These are phyloP conservation scores for Coptotermes formosanus DNA, from an alignment of 1,140 invertebrate species.

Conservation along the genomic window DNA sequence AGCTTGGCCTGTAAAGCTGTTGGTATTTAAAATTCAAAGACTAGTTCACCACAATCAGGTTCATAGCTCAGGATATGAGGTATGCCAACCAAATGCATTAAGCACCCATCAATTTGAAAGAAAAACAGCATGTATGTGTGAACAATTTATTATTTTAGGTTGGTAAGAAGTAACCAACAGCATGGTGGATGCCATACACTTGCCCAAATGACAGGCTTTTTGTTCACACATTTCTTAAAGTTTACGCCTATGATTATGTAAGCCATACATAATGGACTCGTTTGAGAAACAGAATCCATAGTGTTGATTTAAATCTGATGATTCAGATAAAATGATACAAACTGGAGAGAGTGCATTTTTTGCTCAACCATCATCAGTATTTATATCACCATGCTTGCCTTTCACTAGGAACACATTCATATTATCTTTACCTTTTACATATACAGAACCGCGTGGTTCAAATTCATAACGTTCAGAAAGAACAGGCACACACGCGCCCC, in stretches of 20 bases:
- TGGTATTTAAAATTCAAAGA: not conserved
- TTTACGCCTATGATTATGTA: not conserved
- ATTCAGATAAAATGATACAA: not conserved
- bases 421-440: constrained; percentile 93
- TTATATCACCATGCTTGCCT: constrained; percentile 14
- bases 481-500: constrained; percentile 66
- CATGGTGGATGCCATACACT: not conserved
- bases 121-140: not conserved
- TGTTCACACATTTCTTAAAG: not conserved
- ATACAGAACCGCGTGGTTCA: constrained; percentile 80
- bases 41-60: not conserved
- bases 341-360: not conserved
- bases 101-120: not conserved
- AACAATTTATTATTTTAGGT: not conserved
- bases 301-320: not conserved
- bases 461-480: constrained; percentile 70
- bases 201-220: not conserved
- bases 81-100: not conserved
- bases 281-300: not conserved
- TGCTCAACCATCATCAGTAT: constrained; percentile 28
- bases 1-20: not conserved
- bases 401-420: constrained; percentile 82
- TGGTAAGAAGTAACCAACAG: not conserved
- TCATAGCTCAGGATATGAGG: not conserved
- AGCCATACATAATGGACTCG: not conserved